Evolutionary conservation across 1,140 invertebrate genomes (phyloP).

Genomic region (Zaprionus ornatus): DNA sequence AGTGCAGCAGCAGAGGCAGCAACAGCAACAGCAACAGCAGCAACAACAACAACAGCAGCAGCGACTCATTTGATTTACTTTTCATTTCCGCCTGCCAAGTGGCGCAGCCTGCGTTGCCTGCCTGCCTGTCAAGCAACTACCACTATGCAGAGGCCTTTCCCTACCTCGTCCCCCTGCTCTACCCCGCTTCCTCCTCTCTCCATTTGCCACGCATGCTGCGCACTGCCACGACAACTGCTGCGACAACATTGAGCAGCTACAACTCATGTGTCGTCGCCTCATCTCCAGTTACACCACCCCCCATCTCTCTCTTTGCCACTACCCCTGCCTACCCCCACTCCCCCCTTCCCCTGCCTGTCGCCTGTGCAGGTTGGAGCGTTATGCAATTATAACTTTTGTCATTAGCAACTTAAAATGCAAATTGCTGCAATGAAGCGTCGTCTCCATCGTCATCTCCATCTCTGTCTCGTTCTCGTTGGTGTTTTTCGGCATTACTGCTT

Average conservation of each 20-base stretch:
- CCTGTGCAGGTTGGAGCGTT: slow-evolving; percentile 67
- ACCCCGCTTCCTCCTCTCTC: background rate
- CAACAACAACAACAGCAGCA: slow-evolving; percentile 12
- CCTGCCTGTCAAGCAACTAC: background rate
- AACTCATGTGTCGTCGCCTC: slow-evolving; percentile 22
- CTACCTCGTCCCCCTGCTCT: background rate
- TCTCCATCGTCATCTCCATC: slow-evolving; percentile 41
- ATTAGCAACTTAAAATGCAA: slow-evolving; percentile 83
- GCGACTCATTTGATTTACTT: slow-evolving; percentile 83
- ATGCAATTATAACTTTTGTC: slow-evolving; percentile 83
- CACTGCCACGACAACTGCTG: background rate
- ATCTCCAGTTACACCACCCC: background rate
- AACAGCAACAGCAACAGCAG: slow-evolving; percentile 6
- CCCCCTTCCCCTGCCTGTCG: background rate
- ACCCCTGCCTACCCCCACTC: background rate
- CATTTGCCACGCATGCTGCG: background rate
- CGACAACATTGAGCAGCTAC: slow-evolving; percentile 14
- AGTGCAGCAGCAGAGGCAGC: slow-evolving; percentile 55
- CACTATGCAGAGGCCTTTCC: background rate
- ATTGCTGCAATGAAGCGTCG: slow-evolving; percentile 81
- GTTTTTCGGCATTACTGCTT: slow-evolving; percentile 35
- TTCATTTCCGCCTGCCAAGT: slow-evolving; percentile 76
- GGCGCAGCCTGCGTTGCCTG: background rate
- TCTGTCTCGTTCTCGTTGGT: slow-evolving; percentile 28
- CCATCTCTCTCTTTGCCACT: too few relatives aligned